phyloP scores from a whole-genome alignment of 2,888 invertebrate genomes.

The Elaeidobius kamerunicus region DNA sequence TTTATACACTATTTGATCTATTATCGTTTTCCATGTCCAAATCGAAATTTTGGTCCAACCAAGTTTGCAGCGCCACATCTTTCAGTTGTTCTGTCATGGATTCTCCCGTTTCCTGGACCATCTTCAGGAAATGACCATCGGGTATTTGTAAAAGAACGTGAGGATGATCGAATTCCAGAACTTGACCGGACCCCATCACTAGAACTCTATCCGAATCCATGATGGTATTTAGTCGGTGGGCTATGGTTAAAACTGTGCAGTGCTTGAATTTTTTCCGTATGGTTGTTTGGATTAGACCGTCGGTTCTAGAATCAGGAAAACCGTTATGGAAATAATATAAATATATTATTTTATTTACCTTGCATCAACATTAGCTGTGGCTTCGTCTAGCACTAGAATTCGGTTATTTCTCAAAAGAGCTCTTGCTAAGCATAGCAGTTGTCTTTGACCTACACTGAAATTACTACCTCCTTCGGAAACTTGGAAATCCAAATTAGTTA shows the following conservation, averaged over 20 bases:
- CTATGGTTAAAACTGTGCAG: constrained; percentile 80
- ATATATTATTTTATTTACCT: no score
- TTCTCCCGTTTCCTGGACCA: constrained; percentile 68
- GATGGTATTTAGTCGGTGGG: constrained; percentile 80
- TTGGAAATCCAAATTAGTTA: constrained; percentile 60
- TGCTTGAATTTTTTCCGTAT: constrained; percentile 69
- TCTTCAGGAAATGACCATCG: constrained; percentile 59
- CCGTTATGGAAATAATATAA: no score
- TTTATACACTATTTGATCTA: no score
- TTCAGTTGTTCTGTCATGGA: constrained; percentile 41
- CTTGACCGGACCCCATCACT: constrained; percentile 73
- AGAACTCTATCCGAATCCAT: no score
- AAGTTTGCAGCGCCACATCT: constrained; percentile 38
- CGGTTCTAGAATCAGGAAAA: constrained; percentile 56
- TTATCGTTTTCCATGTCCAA: no score
- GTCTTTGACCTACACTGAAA: constrained; percentile 85
- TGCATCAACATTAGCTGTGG: constrained; percentile 87
- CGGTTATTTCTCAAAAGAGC: constrained; percentile 77
- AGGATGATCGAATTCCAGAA: constrained; percentile 77
- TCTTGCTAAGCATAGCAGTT: constrained; percentile 80
- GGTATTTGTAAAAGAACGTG: constrained; percentile 60
- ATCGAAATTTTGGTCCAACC: constrained; percentile 20
- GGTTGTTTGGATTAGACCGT: constrained; percentile 70
- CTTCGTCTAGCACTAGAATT: constrained; percentile 83
- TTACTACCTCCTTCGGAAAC: constrained; percentile 77